Evolutionary conservation across 2,797 vertebrate genomes (phyloP), one percentile per base, ranked within the genome.

Genomic region (Danio tinwini): DNA sequence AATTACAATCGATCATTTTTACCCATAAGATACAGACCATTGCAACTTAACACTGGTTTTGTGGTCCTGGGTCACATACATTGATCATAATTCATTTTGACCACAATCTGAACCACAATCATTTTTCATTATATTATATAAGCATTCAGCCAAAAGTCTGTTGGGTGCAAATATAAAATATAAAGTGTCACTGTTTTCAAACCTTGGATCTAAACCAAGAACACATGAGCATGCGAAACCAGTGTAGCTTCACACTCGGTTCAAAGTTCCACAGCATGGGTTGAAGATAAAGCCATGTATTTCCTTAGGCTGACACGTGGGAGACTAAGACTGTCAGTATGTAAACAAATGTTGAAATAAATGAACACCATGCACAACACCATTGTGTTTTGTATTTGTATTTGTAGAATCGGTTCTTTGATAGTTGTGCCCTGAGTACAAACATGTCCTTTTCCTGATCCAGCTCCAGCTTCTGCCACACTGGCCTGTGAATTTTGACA

Each of bases 401-500:
- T 64, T 8, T 71, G 56, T 55, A 61, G 68, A 80, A 63, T 79
- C 44, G 56, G 58, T 65, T 50, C 55, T 78, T 14, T 74, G 37
- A 71, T 7, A 11, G 29, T 11, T 29, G 21, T 79, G 61, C 49
- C 39, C 80, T 63, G 65, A 59, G 78, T 81, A 89, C 86, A 87
- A 79, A 83, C 63, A 47, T 63, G 72, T 84, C 82, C 65, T 13
- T 73, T 65, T 67, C 53, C 86, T 87, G 86, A 85, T 88, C 75
- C 88, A 90, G 82, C 89, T 90, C 37, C 68, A 50, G 62, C 47
- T 61, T 50, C 69, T 74, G 68, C 81, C 62, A 76, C 87, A 85
- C 85, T 65, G 52, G 69, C 50, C 67, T 93, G 92, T 93, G 93
- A 94, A 90, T 92, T 94, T 76, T 93, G 82, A 91, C 93, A 93